These are phyloP conservation scores for Allygus modestus DNA, from an alignment of 2,888 invertebrate genomes.

Conservation along the genomic window DNA sequence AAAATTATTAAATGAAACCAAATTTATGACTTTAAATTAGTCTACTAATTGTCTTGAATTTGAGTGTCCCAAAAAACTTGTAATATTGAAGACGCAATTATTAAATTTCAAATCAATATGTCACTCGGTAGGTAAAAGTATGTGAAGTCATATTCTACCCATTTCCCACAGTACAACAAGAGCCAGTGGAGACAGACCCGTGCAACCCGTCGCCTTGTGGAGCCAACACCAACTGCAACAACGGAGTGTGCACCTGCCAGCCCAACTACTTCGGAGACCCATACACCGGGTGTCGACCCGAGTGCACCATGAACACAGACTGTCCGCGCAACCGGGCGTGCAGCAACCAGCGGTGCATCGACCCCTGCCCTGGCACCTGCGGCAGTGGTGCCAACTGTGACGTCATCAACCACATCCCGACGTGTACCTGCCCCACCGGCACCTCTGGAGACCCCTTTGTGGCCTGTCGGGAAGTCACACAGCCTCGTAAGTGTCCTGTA, in stretches of 20 bases:
- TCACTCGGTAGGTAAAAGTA: no score
- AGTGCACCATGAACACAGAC: slow-evolving; percentile 86
- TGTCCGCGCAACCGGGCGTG: slow-evolving; percentile 84
- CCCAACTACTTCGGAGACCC: slow-evolving; percentile 76
- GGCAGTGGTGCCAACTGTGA: slow-evolving; percentile 78
- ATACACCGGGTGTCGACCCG: slow-evolving; percentile 84
- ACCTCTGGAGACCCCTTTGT: slow-evolving; percentile 80
- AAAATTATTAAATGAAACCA: no score
- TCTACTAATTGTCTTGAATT: no score
- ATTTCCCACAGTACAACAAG: slow-evolving; percentile 55
- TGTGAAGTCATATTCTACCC: no score
- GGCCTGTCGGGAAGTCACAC: slow-evolving; percentile 72
- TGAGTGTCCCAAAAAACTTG: no score
- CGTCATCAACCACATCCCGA: slow-evolving; percentile 79
- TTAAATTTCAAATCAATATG: no score
- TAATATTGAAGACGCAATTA: no score
- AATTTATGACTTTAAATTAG: no score
- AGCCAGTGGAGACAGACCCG: slow-evolving; percentile 73
- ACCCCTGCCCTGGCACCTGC: slow-evolving; percentile 81
- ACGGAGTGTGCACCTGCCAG: slow-evolving; percentile 76
- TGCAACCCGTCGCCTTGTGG: slow-evolving; percentile 81
- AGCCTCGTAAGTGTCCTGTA: slow-evolving; percentile 57
- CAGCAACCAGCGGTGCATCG: slow-evolving; percentile 84
- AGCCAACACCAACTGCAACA: slow-evolving; percentile 82
- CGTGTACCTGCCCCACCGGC: slow-evolving; percentile 78